These are phyloP conservation scores for Pampus argenteus DNA, from an alignment of 2,797 vertebrate genomes.

Conservation along the genomic window DNA sequence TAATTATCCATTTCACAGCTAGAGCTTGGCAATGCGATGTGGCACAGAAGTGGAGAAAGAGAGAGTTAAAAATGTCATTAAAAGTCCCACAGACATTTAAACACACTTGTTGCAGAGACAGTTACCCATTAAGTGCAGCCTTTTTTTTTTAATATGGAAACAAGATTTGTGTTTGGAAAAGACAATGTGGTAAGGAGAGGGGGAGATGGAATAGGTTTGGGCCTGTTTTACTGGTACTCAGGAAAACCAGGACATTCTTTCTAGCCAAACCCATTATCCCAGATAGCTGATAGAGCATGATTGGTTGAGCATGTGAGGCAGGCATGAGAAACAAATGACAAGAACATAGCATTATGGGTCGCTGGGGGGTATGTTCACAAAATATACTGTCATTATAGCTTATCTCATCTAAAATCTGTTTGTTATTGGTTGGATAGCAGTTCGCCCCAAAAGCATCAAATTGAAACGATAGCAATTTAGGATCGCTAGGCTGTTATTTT, in stretches of 20 bases:
- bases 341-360: conserved; percentile 39
- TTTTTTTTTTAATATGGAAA: conserved; percentile 85
- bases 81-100: conserved; percentile 82
- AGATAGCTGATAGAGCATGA: conserved; percentile 71
- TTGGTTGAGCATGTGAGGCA: conserved; percentile 66
- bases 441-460: not conserved
- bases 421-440: conserved; percentile 3
- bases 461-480: not conserved
- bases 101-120: conserved; percentile 79
- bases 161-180: conserved; percentile 76
- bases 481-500: not conserved
- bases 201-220: conserved; percentile 48
- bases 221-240: conserved; percentile 75
- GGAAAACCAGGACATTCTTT: conserved; percentile 79
- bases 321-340: conserved; percentile 59
- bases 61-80: conserved; percentile 78
- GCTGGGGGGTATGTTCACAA: conserved; percentile 25
- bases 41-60: conserved; percentile 57
- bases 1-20: conserved; percentile 81
- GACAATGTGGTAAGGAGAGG: conserved; percentile 56
- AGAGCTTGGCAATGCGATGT: conserved; percentile 64
- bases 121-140: conserved; percentile 77
- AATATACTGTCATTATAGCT: conserved; percentile 28
- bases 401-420: conserved; percentile 32
- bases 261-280: conserved; percentile 76